Percentiles rank a stretch among this genome's conserved stretches.
Conservation (phyloP, 2,797 vertebrate species). For the Spinibarbus caldwelli region DNA sequence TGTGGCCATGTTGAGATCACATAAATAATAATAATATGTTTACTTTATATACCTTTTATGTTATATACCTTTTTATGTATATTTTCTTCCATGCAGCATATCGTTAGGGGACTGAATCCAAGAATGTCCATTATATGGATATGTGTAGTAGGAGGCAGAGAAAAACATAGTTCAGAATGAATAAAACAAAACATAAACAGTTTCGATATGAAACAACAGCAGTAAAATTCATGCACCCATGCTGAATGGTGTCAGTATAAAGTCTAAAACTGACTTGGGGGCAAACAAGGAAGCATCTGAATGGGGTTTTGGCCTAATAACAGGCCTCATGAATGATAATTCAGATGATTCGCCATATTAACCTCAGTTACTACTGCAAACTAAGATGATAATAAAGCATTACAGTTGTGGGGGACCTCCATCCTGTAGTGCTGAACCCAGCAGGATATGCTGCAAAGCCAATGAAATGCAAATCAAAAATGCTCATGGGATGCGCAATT, state of each 20-base stretch:
- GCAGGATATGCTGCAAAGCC: conserved; percentile 14
- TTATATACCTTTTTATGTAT: neutral
- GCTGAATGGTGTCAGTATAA: neutral
- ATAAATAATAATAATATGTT: neutral
- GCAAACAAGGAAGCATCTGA: neutral
- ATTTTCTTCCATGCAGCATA: neutral
- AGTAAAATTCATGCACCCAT: neutral
- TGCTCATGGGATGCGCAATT: neutral
- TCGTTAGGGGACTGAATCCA: neutral
- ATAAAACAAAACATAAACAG: neutral
- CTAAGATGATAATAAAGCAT: conserved; percentile 22
- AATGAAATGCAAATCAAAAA: conserved; percentile 25
- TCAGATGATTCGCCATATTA: neutral
- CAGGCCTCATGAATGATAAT: neutral
- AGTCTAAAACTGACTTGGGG: neutral
- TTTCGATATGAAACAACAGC: neutral
- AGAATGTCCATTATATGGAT: neutral
- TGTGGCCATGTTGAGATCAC: neutral
- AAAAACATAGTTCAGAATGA: neutral
- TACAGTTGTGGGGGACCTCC: conserved; percentile 27
- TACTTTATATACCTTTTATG: neutral
- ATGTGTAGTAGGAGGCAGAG: neutral
- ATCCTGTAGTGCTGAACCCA: conserved; percentile 23
- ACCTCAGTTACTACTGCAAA: conserved; percentile 8
- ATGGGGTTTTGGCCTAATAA: neutral